Conservation (phyloP, 2,113 vertebrate species). For the Panthera uncia region DNA sequence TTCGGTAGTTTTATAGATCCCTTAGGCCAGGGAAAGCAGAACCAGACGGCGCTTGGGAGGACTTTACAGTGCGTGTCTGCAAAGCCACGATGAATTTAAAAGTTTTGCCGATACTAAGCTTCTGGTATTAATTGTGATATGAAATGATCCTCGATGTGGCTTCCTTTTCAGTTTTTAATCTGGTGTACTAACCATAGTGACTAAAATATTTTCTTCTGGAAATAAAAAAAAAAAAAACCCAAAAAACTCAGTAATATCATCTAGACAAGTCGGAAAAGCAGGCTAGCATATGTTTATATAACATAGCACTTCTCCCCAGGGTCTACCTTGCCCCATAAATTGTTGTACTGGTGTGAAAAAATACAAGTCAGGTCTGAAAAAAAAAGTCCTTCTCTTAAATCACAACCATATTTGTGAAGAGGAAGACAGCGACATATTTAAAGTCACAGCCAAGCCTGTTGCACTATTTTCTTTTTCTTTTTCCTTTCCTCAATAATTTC, state of each 20-base stretch:
- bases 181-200: slow-evolving; percentile 53
- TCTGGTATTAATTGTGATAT: slow-evolving; percentile 65
- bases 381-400: slow-evolving; percentile 58
- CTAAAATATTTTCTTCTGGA: slow-evolving; percentile 50
- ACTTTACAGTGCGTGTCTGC: slow-evolving; percentile 61
- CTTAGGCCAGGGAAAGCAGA: slow-evolving; percentile 77
- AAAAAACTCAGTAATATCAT: slow-evolving; percentile 38
- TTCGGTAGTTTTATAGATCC: slow-evolving; percentile 83
- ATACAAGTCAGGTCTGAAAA: slow-evolving; percentile 57
- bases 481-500: slow-evolving; percentile 7
- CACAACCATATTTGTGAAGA: slow-evolving; percentile 62
- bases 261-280: slow-evolving; percentile 39
- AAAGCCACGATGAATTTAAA: slow-evolving; percentile 48
- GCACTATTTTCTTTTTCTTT: slow-evolving; percentile 1
- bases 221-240: neutral
- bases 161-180: slow-evolving; percentile 61
- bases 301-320: slow-evolving; percentile 58
- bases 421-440: slow-evolving; percentile 57
- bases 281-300: slow-evolving; percentile 70
- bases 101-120: slow-evolving; percentile 64
- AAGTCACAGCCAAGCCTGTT: neutral
- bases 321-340: slow-evolving; percentile 73
- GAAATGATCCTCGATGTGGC: slow-evolving; percentile 61
- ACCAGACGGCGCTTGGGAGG: slow-evolving; percentile 81
- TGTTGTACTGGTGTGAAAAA: slow-evolving; percentile 71